A percentile compares a stretch with the other conserved stretches of the same genome.
phyloP scores from a whole-genome alignment of 2,888 invertebrate genomes.

The Mythimna pallens region DNA sequence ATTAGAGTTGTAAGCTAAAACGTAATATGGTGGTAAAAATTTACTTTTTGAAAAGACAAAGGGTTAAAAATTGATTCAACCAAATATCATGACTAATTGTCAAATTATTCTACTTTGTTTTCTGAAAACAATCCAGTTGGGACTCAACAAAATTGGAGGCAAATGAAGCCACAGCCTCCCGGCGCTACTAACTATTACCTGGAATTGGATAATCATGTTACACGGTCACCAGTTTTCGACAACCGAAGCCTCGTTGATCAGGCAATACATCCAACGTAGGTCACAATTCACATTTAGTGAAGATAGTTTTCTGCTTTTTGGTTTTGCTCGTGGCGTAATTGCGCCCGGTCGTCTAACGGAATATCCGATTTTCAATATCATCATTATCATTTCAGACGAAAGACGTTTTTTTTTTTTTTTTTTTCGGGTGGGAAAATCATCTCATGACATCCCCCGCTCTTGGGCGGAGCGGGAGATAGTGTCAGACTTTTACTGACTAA shows the following conservation, averaged over 20 bases:
- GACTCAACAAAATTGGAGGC: background rate
- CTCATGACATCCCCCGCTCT: no score
- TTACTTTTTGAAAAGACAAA: background rate
- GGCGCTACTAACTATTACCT: background rate
- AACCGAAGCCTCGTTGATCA: slow-evolving; percentile 9
- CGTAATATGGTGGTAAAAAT: background rate
- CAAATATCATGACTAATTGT: background rate
- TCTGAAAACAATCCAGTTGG: background rate
- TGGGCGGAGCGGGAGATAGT: no score
- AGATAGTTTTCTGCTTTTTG: background rate
- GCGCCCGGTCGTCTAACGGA: no score
- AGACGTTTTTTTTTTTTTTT: no score
- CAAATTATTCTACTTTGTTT: background rate
- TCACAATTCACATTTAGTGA: background rate
- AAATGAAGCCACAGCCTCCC: slow-evolving; percentile 12
- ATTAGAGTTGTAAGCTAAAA: background rate
- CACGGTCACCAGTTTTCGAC: slow-evolving; percentile 20
- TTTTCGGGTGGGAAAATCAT: no score
- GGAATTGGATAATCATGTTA: slow-evolving; percentile 27
- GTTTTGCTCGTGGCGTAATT: background rate
- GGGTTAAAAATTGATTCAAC: background rate
- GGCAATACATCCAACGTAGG: slow-evolving; percentile 2
- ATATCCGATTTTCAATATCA: no score
- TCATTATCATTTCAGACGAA: no score
- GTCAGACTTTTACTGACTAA: no score